Evolutionary conservation across 2,113 vertebrate species (phyloP).

Genomic region (Eubucco bourcierii): DNA sequence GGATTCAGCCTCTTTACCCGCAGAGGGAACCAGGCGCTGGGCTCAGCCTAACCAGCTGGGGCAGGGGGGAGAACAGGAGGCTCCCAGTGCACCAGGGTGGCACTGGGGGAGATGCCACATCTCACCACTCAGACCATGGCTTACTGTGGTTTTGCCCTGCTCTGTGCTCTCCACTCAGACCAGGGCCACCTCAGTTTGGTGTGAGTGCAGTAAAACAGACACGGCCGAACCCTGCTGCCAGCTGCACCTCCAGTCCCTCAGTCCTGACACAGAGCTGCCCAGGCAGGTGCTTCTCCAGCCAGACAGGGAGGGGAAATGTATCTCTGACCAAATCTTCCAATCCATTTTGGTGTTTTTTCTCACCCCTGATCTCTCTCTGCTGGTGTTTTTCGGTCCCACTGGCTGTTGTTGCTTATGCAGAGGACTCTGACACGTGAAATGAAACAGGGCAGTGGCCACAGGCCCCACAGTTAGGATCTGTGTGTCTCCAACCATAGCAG

Average conservation of each 20-base stretch:
- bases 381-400: background rate
- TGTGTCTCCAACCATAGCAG: background rate
- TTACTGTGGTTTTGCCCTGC: background rate
- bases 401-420: background rate
- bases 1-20: fast-evolving
- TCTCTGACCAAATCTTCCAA: background rate
- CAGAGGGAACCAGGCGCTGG: background rate
- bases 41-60: background rate
- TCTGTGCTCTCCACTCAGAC: background rate
- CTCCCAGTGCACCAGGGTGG: background rate
- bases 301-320: fast-evolving
- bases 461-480: background rate
- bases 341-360: background rate
- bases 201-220: background rate
- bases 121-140: background rate
- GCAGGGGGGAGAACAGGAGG: background rate
- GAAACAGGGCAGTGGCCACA: background rate
- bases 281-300: background rate
- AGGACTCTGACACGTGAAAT: background rate
- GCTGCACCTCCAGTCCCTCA: background rate
- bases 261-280: background rate
- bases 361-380: background rate
- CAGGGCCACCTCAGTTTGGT: background rate
- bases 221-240: background rate
- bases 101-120: background rate